These are phyloP conservation scores for Idris sp. DNA, from an alignment of 1,140 invertebrate species.

Conservation along the genomic window DNA sequence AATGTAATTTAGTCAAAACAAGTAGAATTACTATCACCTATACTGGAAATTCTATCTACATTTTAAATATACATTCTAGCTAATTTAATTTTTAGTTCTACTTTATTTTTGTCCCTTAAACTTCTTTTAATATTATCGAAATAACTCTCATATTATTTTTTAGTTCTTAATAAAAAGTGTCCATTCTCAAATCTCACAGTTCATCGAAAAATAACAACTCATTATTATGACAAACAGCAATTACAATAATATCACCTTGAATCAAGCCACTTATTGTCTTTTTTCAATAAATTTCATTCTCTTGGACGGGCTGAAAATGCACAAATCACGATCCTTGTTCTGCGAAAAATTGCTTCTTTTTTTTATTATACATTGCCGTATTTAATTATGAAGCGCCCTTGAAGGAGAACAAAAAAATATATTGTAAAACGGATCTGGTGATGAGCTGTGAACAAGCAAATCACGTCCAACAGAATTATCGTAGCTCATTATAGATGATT, in stretches of 20 bases:
- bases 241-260: constrained; percentile 13
- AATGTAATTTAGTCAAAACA: too few relatives aligned
- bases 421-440: constrained; percentile 45
- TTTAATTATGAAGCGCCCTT: constrained; percentile 41
- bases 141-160: too few relatives aligned
- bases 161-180: too few relatives aligned
- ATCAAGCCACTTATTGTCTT: neutral
- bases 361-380: constrained; percentile 46
- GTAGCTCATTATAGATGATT: constrained; percentile 60
- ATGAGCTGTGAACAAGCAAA: constrained; percentile 60
- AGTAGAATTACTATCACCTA: too few relatives aligned
- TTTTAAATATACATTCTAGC: too few relatives aligned
- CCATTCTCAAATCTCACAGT: too few relatives aligned
- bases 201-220: neutral
- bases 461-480: constrained; percentile 55
- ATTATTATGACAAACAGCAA: constrained; percentile 10
- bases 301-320: neutral
- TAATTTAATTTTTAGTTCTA: too few relatives aligned
- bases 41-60: too few relatives aligned
- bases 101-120: too few relatives aligned
- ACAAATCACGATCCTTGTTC: constrained; percentile 31
- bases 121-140: too few relatives aligned
- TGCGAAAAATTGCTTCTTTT: constrained; percentile 5
- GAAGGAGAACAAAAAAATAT: constrained; percentile 33
- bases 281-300: neutral